Evolutionary conservation across 2,113 vertebrate species (phyloP).

Genomic region (Hypocryptadius cinnamomeus): DNA sequence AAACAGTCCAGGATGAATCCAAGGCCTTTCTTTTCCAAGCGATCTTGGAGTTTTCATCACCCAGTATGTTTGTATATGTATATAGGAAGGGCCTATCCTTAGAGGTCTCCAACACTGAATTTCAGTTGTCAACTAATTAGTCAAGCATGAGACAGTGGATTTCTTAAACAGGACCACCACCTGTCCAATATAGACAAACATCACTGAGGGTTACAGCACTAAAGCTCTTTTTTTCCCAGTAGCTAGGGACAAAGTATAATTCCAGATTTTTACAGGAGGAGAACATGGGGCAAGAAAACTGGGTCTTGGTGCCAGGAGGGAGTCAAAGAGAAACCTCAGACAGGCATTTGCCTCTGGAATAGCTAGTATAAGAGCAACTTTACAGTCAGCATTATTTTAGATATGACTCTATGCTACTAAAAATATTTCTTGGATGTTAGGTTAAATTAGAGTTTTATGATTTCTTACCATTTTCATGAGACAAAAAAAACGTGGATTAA

Average conservation of each 20-base stretch:
- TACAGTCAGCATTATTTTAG: neutral
- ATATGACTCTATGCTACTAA: neutral
- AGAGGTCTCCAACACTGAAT: neutral
- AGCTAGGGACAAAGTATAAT: neutral
- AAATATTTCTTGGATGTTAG: neutral
- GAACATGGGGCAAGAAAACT: neutral
- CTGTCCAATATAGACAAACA: neutral
- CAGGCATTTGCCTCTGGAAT: neutral
- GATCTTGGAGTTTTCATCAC: neutral
- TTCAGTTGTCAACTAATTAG: neutral
- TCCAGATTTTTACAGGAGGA: neutral
- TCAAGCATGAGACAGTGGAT: neutral
- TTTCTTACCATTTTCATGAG: neutral
- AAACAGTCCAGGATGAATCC: neutral
- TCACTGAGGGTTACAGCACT: neutral
- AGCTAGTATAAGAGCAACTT: neutral
- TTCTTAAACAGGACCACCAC: constrained; percentile 1
- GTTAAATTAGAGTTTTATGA: neutral
- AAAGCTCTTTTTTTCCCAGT: constrained; percentile 12
- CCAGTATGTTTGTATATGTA: fast-evolving
- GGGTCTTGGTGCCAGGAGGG: neutral
- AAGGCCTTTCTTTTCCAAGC: neutral
- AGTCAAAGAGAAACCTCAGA: neutral
- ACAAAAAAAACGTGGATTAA: neutral
- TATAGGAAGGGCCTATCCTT: neutral